Percentiles rank a stretch among this genome's conserved stretches.
phyloP scores from a whole-genome alignment of 2,797 vertebrate genomes.

The Xenopus petersii region DNA sequence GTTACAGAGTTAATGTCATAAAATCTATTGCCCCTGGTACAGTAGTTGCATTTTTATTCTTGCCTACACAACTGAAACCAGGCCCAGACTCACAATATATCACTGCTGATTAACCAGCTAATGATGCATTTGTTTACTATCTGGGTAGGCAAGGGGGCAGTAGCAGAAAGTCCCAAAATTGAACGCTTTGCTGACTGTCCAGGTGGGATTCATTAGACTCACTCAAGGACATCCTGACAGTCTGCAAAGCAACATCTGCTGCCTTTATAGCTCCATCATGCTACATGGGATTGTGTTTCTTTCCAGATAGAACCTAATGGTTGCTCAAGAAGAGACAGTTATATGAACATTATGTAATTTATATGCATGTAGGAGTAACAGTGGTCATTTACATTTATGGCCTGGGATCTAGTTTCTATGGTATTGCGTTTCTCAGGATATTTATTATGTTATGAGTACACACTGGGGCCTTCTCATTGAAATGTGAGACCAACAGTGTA shows the following conservation, averaged over 20 bases:
- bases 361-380: slow-evolving; percentile 11
- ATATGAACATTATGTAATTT: slow-evolving; percentile 28
- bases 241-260: slow-evolving; percentile 23
- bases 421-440: slow-evolving; percentile 33
- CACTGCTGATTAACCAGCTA: background rate
- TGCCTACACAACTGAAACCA: no score
- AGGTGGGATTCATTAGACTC: slow-evolving; percentile 19
- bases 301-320: slow-evolving; percentile 12
- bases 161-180: background rate
- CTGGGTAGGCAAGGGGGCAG: background rate
- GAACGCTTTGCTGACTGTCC: background rate
- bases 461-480: slow-evolving; percentile 10
- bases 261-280: slow-evolving; percentile 17
- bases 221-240: background rate
- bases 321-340: slow-evolving; percentile 17
- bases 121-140: background rate
- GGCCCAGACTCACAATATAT: no score
- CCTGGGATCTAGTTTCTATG: slow-evolving; percentile 14
- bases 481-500: slow-evolving; percentile 2
- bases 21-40: no score
- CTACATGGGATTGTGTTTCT: slow-evolving; percentile 21
- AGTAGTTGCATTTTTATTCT: no score
- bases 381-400: slow-evolving; percentile 12
- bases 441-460: slow-evolving; percentile 18
- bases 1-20: no score